Percentiles rank a stretch among this genome's conserved stretches.
Evolutionary conservation across 2,888 invertebrate genomes (phyloP).

Genomic region (Andrena fulva): DNA sequence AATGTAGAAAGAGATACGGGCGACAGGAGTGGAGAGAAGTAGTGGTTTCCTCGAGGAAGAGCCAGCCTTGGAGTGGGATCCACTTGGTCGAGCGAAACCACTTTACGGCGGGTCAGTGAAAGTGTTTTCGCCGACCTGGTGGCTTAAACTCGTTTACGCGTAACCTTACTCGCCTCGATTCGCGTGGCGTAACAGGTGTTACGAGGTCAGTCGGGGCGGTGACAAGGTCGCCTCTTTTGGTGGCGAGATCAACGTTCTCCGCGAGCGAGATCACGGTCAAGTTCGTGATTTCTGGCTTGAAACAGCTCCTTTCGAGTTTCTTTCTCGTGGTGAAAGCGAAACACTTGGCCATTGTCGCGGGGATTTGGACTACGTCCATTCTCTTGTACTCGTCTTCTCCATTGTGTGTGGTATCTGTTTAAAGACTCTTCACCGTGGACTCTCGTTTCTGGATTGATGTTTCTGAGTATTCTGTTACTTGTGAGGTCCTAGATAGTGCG

Average conservation of each 20-base stretch:
- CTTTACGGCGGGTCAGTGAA: constrained; percentile 62
- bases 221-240: constrained; percentile 73
- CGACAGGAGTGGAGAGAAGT: constrained; percentile 1
- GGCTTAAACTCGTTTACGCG: constrained; percentile 79
- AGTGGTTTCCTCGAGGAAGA: constrained; percentile 60
- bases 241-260: constrained; percentile 49
- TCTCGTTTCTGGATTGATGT: no score
- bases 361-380: no score
- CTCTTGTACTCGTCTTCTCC: no score
- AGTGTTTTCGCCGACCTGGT: constrained; percentile 72
- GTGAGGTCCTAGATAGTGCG: no score
- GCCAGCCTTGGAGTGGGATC: constrained; percentile 62
- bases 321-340: background rate
- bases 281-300: constrained; percentile 35
- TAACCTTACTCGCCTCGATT: constrained; percentile 76
- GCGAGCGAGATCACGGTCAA: constrained; percentile 42
- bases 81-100: constrained; percentile 18
- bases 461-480: no score
- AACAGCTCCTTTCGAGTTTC: background rate
- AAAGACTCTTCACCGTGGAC: no score
- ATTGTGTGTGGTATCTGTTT: no score
- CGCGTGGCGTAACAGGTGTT: constrained; percentile 74
- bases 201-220: constrained; percentile 73
- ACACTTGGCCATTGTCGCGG: background rate
- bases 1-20: constrained; percentile 4